These are phyloP conservation scores for Rhipidura dahli DNA, from an alignment of 2,113 vertebrate genomes.

Conservation along the genomic window DNA sequence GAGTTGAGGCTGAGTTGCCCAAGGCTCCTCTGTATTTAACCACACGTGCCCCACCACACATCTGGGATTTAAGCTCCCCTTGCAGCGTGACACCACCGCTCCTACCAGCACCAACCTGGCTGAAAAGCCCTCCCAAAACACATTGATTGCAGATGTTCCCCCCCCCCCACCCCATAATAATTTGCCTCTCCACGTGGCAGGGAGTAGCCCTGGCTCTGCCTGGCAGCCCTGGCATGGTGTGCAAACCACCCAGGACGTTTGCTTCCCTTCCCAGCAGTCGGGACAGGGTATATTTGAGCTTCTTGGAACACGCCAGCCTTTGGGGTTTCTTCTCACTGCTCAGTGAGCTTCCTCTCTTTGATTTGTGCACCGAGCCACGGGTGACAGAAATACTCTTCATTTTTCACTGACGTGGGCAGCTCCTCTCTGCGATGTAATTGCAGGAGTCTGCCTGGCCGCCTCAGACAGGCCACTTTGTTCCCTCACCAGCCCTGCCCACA, in stretches of 20 bases:
- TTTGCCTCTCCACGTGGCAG: background rate
- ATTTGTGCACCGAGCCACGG: conserved; percentile 58
- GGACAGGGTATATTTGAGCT: background rate
- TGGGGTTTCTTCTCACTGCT: conserved; percentile 25
- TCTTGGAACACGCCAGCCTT: conserved; percentile 7
- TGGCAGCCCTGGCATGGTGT: background rate
- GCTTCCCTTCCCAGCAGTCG: conserved; percentile 25
- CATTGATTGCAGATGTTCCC: background rate
- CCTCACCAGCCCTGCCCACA: conserved; percentile 20
- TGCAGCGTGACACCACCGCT: background rate
- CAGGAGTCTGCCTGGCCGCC: background rate
- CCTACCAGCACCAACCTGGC: background rate
- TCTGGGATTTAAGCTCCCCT: background rate
- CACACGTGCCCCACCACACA: background rate
- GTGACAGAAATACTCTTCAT: conserved; percentile 50
- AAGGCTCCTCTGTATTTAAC: background rate
- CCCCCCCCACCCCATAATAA: background rate
- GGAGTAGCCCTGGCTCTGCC: background rate
- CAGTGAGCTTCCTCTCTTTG: conserved; percentile 54
- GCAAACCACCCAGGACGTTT: conserved; percentile 16
- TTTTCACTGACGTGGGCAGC: conserved; percentile 48
- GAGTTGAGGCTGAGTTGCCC: background rate
- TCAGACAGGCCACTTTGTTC: conserved; percentile 33
- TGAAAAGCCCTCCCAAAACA: background rate
- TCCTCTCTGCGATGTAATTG: conserved; percentile 56